Evolutionary conservation across 2,113 vertebrate species (phyloP).

Genomic region (Athene noctua): DNA sequence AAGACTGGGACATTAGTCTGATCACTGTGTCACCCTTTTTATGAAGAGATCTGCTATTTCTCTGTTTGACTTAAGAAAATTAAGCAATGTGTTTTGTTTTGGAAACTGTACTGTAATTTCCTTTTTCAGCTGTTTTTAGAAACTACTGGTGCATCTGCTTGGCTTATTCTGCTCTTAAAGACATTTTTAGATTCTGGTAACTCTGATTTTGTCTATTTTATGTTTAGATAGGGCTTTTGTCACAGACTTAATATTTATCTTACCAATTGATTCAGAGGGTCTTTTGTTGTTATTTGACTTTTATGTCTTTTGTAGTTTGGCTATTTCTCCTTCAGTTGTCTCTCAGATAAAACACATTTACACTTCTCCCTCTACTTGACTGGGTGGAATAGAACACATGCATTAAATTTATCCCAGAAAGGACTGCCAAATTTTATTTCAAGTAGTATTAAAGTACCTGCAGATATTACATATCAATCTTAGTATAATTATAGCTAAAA

Average conservation of each 20-base stretch:
- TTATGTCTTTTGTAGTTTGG: not conserved
- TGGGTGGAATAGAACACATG: not conserved
- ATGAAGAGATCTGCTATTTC: not conserved
- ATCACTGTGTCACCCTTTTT: not conserved
- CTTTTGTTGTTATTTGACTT: constrained; percentile 2
- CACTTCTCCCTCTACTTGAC: not conserved
- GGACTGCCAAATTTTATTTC: constrained; percentile 25
- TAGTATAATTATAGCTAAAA: not conserved
- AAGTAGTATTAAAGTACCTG: not conserved
- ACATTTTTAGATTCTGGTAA: not conserved
- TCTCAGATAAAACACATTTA: constrained; percentile 21
- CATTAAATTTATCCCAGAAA: constrained; percentile 13
- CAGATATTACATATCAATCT: not conserved
- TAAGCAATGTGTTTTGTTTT: not conserved
- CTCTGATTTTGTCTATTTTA: not conserved
- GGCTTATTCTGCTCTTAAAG: not conserved
- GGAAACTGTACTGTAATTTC: not conserved
- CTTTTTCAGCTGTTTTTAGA: not conserved
- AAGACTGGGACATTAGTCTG: not conserved
- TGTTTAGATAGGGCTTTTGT: not conserved
- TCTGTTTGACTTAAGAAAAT: not conserved
- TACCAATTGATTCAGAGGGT: not conserved
- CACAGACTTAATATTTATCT: not conserved
- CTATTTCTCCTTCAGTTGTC: not conserved
- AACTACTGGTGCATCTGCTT: not conserved